A percentile compares a stretch with the other conserved stretches of the same genome.
phyloP scores from a whole-genome alignment of 2,113 vertebrate genomes.

The Egretta garzetta region DNA sequence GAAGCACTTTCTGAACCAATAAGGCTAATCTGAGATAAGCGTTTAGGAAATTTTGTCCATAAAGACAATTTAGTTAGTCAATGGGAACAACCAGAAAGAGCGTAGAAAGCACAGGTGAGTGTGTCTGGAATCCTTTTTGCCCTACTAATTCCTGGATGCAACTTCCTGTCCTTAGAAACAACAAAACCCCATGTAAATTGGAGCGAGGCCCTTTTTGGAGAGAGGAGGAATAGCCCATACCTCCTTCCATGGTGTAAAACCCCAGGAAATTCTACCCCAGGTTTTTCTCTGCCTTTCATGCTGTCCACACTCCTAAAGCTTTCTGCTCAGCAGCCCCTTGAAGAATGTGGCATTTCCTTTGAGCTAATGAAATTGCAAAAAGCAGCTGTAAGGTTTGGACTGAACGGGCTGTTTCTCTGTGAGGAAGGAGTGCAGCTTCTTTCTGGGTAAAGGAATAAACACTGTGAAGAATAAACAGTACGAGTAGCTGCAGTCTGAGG shows the following conservation, averaged over 20 bases:
- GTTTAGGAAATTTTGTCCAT: not conserved
- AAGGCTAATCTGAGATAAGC: not conserved
- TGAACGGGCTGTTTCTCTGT: not conserved
- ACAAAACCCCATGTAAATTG: not conserved
- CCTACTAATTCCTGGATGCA: not conserved
- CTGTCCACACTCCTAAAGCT: not conserved
- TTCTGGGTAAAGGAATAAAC: not conserved
- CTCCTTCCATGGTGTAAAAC: not conserved
- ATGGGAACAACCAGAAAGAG: not conserved
- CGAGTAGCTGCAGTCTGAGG: not conserved
- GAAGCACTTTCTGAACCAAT: not conserved
- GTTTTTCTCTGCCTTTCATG: not conserved
- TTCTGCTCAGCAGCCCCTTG: not conserved
- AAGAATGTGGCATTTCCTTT: conserved; percentile 13
- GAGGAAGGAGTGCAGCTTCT: not conserved
- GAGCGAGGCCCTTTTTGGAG: not conserved
- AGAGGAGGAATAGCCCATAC: not conserved
- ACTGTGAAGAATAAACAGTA: not conserved
- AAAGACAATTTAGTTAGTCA: not conserved
- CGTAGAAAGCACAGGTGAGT: not conserved
- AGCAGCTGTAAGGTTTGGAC: not conserved
- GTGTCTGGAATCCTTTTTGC: not conserved
- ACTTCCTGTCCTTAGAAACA: not conserved
- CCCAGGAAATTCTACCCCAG: not conserved
- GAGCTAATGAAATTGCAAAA: not conserved